Evolutionary conservation across 2,113 vertebrate genomes (phyloP).

Genomic region (Tachysurus vachellii): DNA sequence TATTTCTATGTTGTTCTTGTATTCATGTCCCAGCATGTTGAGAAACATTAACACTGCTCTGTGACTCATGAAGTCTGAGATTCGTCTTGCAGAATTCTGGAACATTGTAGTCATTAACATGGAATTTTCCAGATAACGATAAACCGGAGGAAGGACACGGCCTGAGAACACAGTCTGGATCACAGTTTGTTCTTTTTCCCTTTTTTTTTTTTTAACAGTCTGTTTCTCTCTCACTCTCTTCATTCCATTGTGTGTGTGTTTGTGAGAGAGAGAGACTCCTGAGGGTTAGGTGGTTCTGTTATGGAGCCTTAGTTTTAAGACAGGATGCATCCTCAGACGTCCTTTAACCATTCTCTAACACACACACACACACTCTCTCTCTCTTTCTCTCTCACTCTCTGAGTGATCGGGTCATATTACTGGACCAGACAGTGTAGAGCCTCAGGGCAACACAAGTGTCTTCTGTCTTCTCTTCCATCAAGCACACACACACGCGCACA

Average conservation of each 20-base stretch:
- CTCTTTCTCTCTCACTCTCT: not conserved
- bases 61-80: not conserved
- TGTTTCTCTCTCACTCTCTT: not conserved
- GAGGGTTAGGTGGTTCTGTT: constrained; percentile 13
- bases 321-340: constrained; percentile 13
- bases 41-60: too few species aligned
- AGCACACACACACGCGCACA: not conserved
- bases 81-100: not conserved
- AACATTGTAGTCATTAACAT: not conserved
- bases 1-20: not conserved
- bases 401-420: constrained; percentile 26
- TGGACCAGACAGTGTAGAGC: constrained; percentile 30
- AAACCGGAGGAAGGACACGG: not conserved
- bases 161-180: not conserved
- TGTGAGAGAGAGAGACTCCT: not conserved
- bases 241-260: not conserved
- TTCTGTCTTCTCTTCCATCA: constrained; percentile 1
- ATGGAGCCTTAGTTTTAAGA: constrained; percentile 23
- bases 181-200: not conserved
- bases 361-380: not conserved
- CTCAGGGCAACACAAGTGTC: constrained; percentile 25
- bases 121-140: not conserved
- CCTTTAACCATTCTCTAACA: constrained; percentile 3
- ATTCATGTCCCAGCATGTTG: not conserved
- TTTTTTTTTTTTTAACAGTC: not conserved